A percentile compares a stretch with the other conserved stretches of the same genome.
Evolutionary conservation across 2,888 invertebrate species (phyloP).

Genomic region (Caenorhabditis becei): DNA sequence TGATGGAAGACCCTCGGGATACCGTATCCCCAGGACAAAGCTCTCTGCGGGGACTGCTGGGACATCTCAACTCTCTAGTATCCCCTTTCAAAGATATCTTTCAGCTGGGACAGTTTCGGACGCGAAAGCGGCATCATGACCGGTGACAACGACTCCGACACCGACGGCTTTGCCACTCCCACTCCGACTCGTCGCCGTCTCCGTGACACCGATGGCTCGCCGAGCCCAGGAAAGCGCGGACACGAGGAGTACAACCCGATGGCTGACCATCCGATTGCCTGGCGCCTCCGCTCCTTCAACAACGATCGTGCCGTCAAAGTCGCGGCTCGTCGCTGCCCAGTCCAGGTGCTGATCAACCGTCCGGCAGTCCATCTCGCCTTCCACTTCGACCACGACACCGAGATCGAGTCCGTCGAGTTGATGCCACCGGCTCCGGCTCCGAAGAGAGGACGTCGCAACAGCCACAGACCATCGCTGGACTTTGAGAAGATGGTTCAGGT

Average conservation of each 20-base stretch:
- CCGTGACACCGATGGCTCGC: constrained; percentile 33
- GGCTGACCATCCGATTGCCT: constrained; percentile 62
- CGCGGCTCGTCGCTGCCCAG: constrained; percentile 54
- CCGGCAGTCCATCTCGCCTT: constrained; percentile 39
- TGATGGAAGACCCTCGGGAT: neutral
- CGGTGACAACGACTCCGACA: constrained; percentile 64
- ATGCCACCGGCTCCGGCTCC: constrained; percentile 52
- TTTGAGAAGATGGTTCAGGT: constrained; percentile 71
- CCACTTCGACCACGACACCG: constrained; percentile 39
- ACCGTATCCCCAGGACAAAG: neutral
- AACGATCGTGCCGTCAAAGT: constrained; percentile 59
- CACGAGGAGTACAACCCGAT: constrained; percentile 43
- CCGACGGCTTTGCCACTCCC: constrained; percentile 52
- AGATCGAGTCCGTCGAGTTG: constrained; percentile 29
- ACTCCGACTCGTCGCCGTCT: constrained; percentile 54
- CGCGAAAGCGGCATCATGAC: constrained; percentile 68
- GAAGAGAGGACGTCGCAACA: constrained; percentile 58
- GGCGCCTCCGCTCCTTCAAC: constrained; percentile 58
- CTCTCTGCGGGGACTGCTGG: too few species aligned
- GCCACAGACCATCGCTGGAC: constrained; percentile 65
- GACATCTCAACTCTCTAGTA: too few species aligned
- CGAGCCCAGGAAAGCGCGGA: constrained; percentile 46
- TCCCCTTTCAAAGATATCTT: too few species aligned
- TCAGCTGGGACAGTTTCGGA: constrained; percentile 70
- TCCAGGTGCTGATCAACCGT: constrained; percentile 54